Base-by-base conservation (phyloP, 2,888 invertebrate genomes). In the Lucinisca nassula region DNA sequence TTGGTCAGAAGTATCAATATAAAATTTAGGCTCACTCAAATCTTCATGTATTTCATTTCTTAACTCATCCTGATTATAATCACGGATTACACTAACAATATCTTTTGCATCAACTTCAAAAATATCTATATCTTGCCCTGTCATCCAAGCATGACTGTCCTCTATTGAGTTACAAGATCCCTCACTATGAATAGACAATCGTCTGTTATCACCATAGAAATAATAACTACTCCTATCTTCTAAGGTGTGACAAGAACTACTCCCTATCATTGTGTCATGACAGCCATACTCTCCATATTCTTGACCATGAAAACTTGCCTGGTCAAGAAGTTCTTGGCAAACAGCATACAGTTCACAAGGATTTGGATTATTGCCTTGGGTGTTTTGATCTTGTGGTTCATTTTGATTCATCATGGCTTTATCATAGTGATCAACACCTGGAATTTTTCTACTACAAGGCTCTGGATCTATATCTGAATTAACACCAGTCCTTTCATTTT, bases 191-290 rank as follows among this genome's bases (percentile, higher is more conserved):
- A 67, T 67, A 14, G 67, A 67, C 32, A 67, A 21, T 17, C 35
- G 2, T 35, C 67, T 67, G 67, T 67, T 21, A 67, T 67, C 32
- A 1, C 67, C 67, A 67, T 67, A 6, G 35, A 35, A 67, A 17
- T 12, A 35, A 35, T n/a, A 67, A 30, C 67, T 67, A 35, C 35
- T 67, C 21, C 35, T 67, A 35, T 90, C 84, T 55, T 85, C 85
- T 51, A 90, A 38, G 35, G 90, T 85, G 51, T 88, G 87, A 78
- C 90, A 90, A 1, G 81, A 82, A 38, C 14, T 32, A n/a, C 81
- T 75, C 24, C 70, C 80, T 78, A 82, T 82, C 30, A 85, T 81
- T 30, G 55, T 2, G 40, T 40, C 37, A n/a, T 27, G 35, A 35
- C 35, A 27, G 30, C 27, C 27, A 35, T 45, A 17, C 38, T 35